Conservation (phyloP, 2,888 invertebrate genomes). For the Limnephilus lunatus region DNA sequence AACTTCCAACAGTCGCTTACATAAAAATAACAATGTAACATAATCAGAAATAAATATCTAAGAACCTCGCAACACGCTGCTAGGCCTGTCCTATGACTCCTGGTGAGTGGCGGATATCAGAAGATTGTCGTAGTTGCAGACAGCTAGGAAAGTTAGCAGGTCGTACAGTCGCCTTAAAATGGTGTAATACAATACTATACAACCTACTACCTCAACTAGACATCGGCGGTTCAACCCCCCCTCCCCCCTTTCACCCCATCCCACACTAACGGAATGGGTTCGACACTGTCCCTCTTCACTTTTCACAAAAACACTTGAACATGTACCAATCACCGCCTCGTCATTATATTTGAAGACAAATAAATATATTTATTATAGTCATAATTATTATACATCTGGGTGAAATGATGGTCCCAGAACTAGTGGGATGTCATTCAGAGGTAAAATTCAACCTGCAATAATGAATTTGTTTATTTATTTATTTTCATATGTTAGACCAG, state of each 20-base stretch:
- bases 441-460: not conserved
- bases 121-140: slow-evolving; percentile 69
- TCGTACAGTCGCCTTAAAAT: slow-evolving; percentile 92
- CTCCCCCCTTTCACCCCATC: no score
- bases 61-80: not conserved
- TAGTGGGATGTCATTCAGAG: not conserved
- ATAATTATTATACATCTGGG: not conserved
- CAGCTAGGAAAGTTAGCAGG: slow-evolving; percentile 96
- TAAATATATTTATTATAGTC: not conserved
- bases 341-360: no score
- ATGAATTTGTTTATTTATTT: no score
- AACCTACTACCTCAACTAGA: slow-evolving; percentile 98
- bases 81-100: not conserved
- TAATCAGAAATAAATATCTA: not conserved
- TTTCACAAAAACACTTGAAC: not conserved
- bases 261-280: not conserved
- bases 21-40: not conserved
- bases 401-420: not conserved
- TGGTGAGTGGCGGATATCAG: not conserved
- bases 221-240: slow-evolving; percentile 69
- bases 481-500: no score
- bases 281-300: not conserved
- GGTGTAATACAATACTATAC: slow-evolving; percentile 98
- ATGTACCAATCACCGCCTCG: not conserved
- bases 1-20: not conserved